Evolutionary conservation across 2,113 vertebrate species (phyloP).

Genomic region (Erpornis zantholeuca): DNA sequence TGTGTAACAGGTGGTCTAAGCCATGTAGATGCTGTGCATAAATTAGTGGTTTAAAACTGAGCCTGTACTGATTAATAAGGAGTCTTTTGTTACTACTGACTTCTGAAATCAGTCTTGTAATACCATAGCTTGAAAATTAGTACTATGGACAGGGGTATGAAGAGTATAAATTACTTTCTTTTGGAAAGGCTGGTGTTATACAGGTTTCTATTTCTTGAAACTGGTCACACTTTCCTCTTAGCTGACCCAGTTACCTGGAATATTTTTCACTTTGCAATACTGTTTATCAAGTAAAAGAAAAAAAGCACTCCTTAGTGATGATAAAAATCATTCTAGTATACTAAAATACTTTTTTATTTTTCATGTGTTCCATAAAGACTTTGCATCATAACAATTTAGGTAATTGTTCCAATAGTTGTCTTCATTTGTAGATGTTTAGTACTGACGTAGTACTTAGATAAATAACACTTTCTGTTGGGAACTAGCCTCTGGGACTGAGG

Average conservation of each 20-base stretch:
- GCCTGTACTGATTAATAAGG: neutral
- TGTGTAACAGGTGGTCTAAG: conserved; percentile 49
- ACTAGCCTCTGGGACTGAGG: neutral
- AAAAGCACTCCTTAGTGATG: neutral
- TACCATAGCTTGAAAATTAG: neutral
- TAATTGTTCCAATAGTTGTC: neutral
- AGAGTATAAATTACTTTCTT: neutral
- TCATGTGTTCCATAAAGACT: neutral
- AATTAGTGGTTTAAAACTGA: conserved; percentile 46
- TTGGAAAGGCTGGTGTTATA: neutral
- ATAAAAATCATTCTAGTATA: neutral
- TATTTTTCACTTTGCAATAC: neutral
- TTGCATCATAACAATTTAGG: neutral
- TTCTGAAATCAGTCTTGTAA: conserved; percentile 8
- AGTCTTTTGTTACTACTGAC: neutral
- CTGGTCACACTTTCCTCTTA: neutral
- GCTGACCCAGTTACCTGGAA: neutral
- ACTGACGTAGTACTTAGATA: neutral
- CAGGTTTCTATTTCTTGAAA: neutral
- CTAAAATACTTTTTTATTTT: neutral
- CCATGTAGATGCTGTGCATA: neutral
- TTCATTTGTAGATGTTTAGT: neutral
- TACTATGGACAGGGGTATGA: neutral
- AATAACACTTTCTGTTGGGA: neutral
- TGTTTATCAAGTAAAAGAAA: neutral